phyloP scores from a whole-genome alignment of 2,888 invertebrate species.

The Lasioglossum morio region DNA sequence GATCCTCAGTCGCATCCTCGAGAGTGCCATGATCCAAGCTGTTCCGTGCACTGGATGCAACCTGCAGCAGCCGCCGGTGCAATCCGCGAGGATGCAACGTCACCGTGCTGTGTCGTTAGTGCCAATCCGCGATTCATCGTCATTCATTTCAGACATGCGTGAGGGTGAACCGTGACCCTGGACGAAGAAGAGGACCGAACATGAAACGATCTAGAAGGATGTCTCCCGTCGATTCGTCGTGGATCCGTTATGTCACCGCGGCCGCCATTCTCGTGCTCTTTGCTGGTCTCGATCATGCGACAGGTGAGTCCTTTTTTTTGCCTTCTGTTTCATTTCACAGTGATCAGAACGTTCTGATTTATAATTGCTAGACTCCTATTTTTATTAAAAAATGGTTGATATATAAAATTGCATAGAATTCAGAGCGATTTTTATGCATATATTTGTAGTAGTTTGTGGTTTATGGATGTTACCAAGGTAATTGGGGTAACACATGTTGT shows the following conservation, averaged over 20 bases:
- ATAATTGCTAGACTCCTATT: no score
- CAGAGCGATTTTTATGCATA: no score
- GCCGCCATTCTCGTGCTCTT: slow-evolving; percentile 39
- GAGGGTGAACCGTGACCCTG: slow-evolving; percentile 56
- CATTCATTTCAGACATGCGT: slow-evolving; percentile 69
- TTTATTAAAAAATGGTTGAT: no score
- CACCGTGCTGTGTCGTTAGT: slow-evolving; percentile 37
- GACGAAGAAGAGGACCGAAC: slow-evolving; percentile 47
- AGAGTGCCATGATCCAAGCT: not conserved
- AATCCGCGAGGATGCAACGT: slow-evolving; percentile 47
- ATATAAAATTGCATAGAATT: no score
- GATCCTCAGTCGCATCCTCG: not conserved
- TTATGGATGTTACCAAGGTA: no score
- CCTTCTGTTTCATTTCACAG: not conserved
- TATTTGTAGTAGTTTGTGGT: no score
- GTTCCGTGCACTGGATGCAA: not conserved
- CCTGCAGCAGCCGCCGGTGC: slow-evolving; percentile 14
- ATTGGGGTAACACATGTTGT: no score
- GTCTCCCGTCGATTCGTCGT: slow-evolving; percentile 11
- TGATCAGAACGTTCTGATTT: not conserved
- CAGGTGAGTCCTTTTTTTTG: slow-evolving; percentile 50
- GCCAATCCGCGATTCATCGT: slow-evolving; percentile 53
- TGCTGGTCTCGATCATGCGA: slow-evolving; percentile 20
- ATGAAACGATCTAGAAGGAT: slow-evolving; percentile 56
- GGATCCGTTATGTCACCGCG: slow-evolving; percentile 11